phyloP scores from a whole-genome alignment of 2,888 invertebrate species.

The Drosophila yooni region DNA sequence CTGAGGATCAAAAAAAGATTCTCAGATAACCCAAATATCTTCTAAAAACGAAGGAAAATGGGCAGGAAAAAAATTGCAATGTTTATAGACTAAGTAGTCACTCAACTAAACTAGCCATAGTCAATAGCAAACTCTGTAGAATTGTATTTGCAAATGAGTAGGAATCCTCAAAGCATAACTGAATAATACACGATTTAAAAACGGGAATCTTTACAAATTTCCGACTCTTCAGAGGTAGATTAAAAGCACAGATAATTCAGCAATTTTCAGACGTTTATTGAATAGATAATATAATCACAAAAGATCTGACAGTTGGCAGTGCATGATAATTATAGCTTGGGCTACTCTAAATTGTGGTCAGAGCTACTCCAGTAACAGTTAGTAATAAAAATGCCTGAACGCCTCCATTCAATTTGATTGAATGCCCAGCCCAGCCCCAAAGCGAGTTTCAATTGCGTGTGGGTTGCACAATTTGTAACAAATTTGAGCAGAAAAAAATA shows the following conservation, averaged over 20 bases:
- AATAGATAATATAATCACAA: background rate
- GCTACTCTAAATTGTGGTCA: slow-evolving; percentile 30
- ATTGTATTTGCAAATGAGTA: too few species aligned
- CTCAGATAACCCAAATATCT: too few species aligned
- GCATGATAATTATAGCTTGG: background rate
- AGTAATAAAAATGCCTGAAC: slow-evolving; percentile 19
- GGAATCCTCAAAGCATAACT: background rate
- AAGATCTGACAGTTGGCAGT: background rate
- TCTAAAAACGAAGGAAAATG: too few species aligned
- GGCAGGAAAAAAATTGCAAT: too few species aligned
- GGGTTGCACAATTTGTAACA: slow-evolving; percentile 69
- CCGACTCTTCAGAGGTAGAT: background rate
- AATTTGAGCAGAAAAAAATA: slow-evolving; percentile 7
- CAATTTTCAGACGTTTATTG: background rate
- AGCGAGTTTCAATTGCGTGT: slow-evolving; percentile 53
- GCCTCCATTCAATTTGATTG: slow-evolving; percentile 32
- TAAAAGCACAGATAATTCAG: background rate
- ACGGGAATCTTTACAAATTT: background rate
- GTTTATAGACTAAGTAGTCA: too few species aligned
- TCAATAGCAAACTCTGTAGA: too few species aligned
- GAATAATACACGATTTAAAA: background rate
- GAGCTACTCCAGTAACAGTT: slow-evolving; percentile 45
- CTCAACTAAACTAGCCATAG: too few species aligned
- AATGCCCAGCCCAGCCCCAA: slow-evolving; percentile 32
- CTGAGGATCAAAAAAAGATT: background rate